phyloP scores from a whole-genome alignment of 1,140 invertebrate species.

The Atta cephalotes region DNA sequence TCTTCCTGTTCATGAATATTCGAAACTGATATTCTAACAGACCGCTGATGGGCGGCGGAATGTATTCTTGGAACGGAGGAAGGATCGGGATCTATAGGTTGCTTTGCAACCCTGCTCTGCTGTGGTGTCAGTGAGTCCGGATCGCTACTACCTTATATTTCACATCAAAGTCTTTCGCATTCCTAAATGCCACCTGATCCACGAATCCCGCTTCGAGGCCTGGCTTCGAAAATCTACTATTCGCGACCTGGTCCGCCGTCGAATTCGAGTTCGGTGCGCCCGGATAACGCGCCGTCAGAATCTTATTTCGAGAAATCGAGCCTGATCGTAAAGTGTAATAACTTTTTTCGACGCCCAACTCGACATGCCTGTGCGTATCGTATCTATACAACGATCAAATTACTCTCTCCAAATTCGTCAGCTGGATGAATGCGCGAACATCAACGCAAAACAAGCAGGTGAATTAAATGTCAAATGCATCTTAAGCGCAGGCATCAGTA shows the following conservation, averaged over 20 bases:
- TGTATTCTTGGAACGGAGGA: constrained; percentile 53
- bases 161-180: constrained; percentile 72
- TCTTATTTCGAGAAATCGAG: constrained; percentile 70
- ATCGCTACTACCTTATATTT: constrained; percentile 73
- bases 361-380: constrained; percentile 1
- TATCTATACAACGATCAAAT: constrained; percentile 70
- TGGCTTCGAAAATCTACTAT: neutral
- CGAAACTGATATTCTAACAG: constrained; percentile 21
- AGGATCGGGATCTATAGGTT: constrained; percentile 33
- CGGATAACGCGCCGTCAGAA: constrained; percentile 41
- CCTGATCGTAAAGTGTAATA: constrained; percentile 67
- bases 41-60: constrained; percentile 42
- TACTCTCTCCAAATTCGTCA: constrained; percentile 41
- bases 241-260: constrained; percentile 7
- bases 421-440: constrained; percentile 21
- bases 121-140: constrained; percentile 62
- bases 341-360: constrained; percentile 46
- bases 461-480: constrained; percentile 43
- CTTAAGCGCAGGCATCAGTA: neutral
- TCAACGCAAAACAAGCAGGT: constrained; percentile 45
- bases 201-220: constrained; percentile 35
- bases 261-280: constrained; percentile 56
- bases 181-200: constrained; percentile 74
- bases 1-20: neutral
- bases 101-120: constrained; percentile 34